These are phyloP conservation scores for Heliopora coerulea DNA, from an alignment of 92 coral and sea anemone species.

Conservation along the genomic window DNA sequence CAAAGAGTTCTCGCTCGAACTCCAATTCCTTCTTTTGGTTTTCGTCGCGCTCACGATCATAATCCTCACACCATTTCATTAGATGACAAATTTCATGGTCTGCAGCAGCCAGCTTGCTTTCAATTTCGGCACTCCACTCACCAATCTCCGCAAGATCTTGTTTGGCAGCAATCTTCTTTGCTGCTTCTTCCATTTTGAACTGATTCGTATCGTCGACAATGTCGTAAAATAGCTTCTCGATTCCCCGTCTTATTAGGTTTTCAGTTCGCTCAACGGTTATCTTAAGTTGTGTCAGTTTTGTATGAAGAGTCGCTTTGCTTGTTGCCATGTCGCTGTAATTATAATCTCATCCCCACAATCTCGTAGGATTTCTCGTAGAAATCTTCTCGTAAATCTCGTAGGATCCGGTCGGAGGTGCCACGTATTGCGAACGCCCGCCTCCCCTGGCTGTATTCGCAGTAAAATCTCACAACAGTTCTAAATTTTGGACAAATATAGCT, in stretches of 20 bases:
- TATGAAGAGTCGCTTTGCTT: neutral
- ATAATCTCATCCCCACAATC: neutral
- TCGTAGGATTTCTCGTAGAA: neutral
- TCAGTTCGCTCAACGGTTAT: neutral
- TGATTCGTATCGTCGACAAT: no score
- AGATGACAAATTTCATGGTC: no score
- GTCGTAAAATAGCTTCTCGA: neutral
- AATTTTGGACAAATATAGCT: no score
- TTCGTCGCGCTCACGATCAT: no score
- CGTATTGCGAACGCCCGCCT: constrained; percentile 9
- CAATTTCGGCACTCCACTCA: no score
- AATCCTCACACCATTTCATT: no score
- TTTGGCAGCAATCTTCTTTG: no score
- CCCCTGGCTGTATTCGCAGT: neutral
- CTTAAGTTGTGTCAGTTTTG: neutral
- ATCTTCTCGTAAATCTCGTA: neutral
- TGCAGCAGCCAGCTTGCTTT: no score
- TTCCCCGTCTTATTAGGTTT: neutral
- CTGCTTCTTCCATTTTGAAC: no score
- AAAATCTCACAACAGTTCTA: no score
- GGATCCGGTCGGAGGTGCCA: constrained; percentile 14
- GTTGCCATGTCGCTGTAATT: constrained; percentile 3
- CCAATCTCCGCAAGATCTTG: no score
- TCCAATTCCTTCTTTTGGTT: constrained; percentile 4
- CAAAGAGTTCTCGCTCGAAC: constrained; percentile 18